Conservation (phyloP, 2,113 vertebrate species). For the Ovis canadensis region DNA sequence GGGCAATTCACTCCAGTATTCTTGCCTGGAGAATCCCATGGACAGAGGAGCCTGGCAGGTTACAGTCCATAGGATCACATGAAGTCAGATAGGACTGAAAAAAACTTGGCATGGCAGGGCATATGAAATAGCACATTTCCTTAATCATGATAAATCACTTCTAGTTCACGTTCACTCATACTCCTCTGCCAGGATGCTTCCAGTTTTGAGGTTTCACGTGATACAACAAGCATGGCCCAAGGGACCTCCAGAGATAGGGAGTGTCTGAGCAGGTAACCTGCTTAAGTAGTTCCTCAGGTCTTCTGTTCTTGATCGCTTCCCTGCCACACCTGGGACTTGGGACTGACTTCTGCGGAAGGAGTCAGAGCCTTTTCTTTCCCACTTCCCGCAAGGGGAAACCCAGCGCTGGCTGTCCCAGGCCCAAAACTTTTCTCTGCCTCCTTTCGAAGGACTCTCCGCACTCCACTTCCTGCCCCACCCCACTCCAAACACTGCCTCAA, state of each 20-base stretch:
- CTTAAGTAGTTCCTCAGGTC: not conserved
- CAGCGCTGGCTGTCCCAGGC: not conserved
- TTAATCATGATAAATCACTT: not conserved
- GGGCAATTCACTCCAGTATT: not conserved
- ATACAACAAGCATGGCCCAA: not conserved
- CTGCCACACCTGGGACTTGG: not conserved
- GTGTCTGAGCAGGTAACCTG: not conserved
- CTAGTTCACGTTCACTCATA: not conserved
- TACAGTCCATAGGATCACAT: not conserved
- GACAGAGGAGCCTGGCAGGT: not conserved
- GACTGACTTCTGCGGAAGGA: not conserved
- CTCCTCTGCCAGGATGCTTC: not conserved
- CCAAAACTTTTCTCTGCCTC: not conserved
- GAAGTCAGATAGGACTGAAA: not conserved
- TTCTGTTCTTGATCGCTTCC: not conserved
- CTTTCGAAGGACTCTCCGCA: not conserved
- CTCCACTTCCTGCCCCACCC: not conserved
- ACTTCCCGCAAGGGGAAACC: not conserved
- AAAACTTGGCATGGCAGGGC: not conserved
- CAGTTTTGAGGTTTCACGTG: not conserved
- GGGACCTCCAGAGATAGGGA: not conserved
- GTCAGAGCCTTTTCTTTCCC: not conserved
- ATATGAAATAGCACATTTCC: not conserved
- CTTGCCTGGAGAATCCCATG: not conserved
- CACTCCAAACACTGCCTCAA: not conserved